Evolutionary conservation across 2,797 vertebrate species (phyloP).

Genomic region (Pteropus rufus): DNA sequence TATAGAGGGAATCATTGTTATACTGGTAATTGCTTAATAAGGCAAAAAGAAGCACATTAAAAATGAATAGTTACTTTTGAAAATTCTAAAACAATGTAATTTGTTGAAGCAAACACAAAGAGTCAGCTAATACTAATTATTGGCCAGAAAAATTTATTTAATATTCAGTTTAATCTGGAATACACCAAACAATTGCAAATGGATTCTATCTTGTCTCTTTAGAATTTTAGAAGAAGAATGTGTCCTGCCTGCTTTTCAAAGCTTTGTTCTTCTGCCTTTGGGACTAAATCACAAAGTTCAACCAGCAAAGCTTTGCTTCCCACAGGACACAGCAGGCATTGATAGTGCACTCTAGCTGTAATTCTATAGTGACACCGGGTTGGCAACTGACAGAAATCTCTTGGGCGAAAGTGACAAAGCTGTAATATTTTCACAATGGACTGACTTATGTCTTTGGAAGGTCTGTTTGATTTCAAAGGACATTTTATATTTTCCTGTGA

Average conservation of each 20-base stretch:
- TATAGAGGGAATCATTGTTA: background rate
- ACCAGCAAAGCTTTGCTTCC: constrained; percentile 65
- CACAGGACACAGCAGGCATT: constrained; percentile 61
- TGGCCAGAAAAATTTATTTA: constrained; percentile 47
- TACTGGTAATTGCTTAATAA: background rate
- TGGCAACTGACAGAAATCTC: constrained; percentile 76
- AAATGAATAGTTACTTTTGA: constrained; percentile 25
- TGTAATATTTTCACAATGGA: constrained; percentile 79
- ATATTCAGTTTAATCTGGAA: constrained; percentile 57
- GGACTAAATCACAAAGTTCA: constrained; percentile 77
- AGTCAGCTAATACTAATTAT: constrained; percentile 46
- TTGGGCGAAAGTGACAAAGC: constrained; percentile 70
- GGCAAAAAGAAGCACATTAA: background rate
- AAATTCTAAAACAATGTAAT: constrained; percentile 9
- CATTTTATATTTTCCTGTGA: constrained; percentile 67
- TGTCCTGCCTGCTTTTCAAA: constrained; percentile 19
- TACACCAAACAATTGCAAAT: constrained; percentile 37
- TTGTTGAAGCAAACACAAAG: constrained; percentile 36
- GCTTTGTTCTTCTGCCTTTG: constrained; percentile 75
- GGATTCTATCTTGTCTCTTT: constrained; percentile 51
- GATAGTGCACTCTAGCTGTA: constrained; percentile 64
- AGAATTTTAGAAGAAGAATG: constrained; percentile 22
- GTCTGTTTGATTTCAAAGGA: constrained; percentile 79
- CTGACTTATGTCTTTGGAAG: constrained; percentile 73
- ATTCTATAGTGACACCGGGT: constrained; percentile 75